A percentile compares a stretch with the other conserved stretches of the same genome.
These are phyloP conservation scores for Pseudopodoces humilis DNA, from an alignment of 2,113 vertebrate species.

Conservation along the genomic window DNA sequence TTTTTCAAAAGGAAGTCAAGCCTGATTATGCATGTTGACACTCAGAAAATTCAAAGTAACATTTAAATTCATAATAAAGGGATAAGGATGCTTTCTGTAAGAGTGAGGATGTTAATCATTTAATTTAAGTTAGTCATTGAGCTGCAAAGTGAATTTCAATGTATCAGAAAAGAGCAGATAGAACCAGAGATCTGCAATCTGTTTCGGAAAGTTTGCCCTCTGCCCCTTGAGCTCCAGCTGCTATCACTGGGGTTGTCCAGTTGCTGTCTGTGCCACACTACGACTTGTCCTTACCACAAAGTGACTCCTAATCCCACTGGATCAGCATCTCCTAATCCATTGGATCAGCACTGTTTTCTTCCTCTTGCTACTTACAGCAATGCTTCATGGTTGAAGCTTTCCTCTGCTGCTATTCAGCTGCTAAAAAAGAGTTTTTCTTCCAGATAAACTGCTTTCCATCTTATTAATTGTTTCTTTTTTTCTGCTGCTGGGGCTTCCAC, in stretches of 20 bases:
- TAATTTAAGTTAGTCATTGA: not conserved
- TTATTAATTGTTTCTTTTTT: not conserved
- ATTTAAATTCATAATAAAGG: constrained; percentile 18
- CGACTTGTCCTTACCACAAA: not conserved
- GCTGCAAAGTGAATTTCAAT: not conserved
- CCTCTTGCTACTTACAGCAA: not conserved
- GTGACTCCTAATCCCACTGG: not conserved
- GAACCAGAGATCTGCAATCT: not conserved
- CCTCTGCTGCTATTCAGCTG: not conserved
- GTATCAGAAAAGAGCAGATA: not conserved
- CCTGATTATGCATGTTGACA: constrained; percentile 18
- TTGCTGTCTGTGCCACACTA: not conserved
- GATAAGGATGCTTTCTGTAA: not conserved
- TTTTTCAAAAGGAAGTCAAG: constrained; percentile 33
- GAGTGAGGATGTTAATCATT: not conserved
- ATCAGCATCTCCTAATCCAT: no score
- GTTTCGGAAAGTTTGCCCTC: not conserved
- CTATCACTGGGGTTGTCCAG: not conserved
- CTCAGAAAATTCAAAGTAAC: constrained; percentile 31
- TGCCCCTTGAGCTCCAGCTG: not conserved
- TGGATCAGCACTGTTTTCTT: not conserved
- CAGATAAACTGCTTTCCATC: not conserved
- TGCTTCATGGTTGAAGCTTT: not conserved
- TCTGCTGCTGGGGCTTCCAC: not conserved
- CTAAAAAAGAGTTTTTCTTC: not conserved